These are phyloP conservation scores for Trichonephila clavata DNA, from an alignment of 1,140 invertebrate species.

Conservation along the genomic window DNA sequence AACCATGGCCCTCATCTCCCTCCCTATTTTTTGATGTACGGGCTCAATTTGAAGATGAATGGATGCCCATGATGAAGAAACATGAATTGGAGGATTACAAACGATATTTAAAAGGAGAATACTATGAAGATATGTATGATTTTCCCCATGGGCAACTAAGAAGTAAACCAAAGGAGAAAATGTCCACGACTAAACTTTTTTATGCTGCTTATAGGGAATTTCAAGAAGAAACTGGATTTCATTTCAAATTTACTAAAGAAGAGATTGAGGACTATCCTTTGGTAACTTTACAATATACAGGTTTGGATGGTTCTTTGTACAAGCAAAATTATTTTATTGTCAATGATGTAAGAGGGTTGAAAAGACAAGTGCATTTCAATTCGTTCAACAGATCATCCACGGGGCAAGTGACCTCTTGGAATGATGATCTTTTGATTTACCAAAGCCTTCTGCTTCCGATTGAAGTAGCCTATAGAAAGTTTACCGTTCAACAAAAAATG, in stretches of 20 bases:
- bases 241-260: background rate
- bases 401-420: background rate
- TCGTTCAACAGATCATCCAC: background rate
- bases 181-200: background rate
- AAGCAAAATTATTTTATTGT: conserved; percentile 39
- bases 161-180: background rate
- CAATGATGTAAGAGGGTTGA: background rate
- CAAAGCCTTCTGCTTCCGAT: background rate
- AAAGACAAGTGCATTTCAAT: background rate
- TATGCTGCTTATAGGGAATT: background rate
- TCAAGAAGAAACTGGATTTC: conserved; percentile 8
- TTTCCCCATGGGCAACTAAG: conserved; percentile 42
- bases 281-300: background rate
- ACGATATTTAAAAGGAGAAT: no score
- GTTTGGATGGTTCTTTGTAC: background rate
- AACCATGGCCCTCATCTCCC: no score
- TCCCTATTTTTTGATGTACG: no score
- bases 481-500: background rate
- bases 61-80: no score
- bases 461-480: background rate
- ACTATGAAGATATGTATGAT: conserved; percentile 20
- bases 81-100: no score
- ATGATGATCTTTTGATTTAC: background rate
- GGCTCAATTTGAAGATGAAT: no score
- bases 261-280: background rate